phyloP scores from a whole-genome alignment of 2,888 invertebrate genomes.

The Choreutis nemorana region DNA sequence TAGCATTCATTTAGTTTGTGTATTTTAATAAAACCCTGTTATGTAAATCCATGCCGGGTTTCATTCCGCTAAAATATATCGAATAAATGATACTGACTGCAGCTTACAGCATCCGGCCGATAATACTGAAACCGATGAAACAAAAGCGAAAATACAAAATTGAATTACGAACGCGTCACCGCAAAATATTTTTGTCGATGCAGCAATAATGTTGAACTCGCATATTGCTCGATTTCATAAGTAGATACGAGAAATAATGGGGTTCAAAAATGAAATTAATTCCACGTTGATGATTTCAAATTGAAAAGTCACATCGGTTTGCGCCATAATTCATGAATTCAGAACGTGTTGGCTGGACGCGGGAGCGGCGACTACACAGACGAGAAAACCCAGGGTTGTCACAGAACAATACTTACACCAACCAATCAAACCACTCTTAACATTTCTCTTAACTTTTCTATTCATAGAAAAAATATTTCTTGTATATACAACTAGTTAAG shows the following conservation, averaged over 20 bases:
- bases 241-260: constrained; percentile 66
- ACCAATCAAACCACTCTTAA: no score
- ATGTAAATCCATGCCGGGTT: no score
- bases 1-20: no score
- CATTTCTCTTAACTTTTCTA: no score
- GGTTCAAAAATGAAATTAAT: constrained; percentile 68
- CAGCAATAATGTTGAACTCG: constrained; percentile 56
- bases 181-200: constrained; percentile 55
- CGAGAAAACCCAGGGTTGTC: no score
- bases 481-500: no score
- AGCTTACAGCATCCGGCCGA: not conserved
- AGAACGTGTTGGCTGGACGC: constrained; percentile 63
- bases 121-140: constrained; percentile 21
- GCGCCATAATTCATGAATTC: constrained; percentile 65
- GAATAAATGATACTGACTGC: no score
- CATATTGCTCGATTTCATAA: constrained; percentile 59
- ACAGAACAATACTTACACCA: no score
- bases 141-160: constrained; percentile 27
- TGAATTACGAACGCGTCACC: constrained; percentile 36
- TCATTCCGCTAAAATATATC: no score
- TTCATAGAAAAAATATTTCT: no score
- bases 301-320: constrained; percentile 68
- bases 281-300: constrained; percentile 69
- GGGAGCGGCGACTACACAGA: no score
- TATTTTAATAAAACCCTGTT: no score